Evolutionary conservation across 2,797 vertebrate genomes (phyloP), one percentile per base, ranked within the genome.

Genomic region (Pteronotus mesoamericanus): DNA sequence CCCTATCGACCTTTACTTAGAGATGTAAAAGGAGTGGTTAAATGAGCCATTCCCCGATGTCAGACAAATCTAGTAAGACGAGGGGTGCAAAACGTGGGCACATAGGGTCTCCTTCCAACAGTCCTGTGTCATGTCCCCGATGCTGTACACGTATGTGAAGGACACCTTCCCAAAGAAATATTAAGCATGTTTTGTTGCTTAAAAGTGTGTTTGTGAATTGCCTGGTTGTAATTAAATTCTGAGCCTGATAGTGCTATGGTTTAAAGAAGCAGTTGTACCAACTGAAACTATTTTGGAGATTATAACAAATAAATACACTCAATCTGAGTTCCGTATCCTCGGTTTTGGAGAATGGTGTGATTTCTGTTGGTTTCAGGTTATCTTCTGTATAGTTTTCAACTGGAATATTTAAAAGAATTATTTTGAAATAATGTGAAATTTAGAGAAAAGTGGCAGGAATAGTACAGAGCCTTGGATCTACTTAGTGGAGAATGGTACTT

Each of bases 181-280:
- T 21, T 96, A 98, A 98, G 98, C 98, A 98, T 98, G 97, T 97
- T 98, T 84, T 97, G 96, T 98, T 98, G 98, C 97, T 98, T 98
- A 26, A 97, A 97, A 79, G 93, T 98, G 98, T 98, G 98, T 92
- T 98, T 97, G 98, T 98, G 98, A 98, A 98, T 97, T 97, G 97
- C 97, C 98, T 98, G 97, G 97, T 97, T 98, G 98, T 99, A 98
- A 98, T 97, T 92, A 96, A 96, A 97, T 98, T 96, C 98, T 98
- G 98, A 98, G 98, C 98, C 98, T 98, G 97, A 96, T 78, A 95
- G 96, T 97, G 91, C 87, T 92, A 94, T 61, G 83, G 94, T 97
- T 98, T 96, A 97, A 96, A 98, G 51, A 95, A 98, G 95, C 91
- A 95, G 84, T 97, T 98, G 97, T 98, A 98, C 79, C 46, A 96